These are phyloP conservation scores for Nothura maculosa DNA, from an alignment of 2,797 vertebrate genomes.

Conservation along the genomic window DNA sequence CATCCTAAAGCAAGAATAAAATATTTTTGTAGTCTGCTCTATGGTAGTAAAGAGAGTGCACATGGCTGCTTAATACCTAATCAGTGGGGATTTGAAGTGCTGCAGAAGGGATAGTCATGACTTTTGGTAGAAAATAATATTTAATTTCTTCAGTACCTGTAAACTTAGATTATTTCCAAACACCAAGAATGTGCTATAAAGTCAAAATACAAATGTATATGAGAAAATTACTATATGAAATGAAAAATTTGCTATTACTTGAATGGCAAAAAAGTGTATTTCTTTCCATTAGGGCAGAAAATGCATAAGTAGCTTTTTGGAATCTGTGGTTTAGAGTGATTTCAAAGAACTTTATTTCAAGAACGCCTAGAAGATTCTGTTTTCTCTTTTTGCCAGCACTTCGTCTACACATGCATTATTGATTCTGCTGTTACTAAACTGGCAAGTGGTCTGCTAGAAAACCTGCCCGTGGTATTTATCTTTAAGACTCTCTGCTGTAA, in stretches of 20 bases:
- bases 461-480: conserved; percentile 65
- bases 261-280: not conserved
- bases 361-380: not conserved
- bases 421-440: conserved; percentile 16
- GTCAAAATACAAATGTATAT: not conserved
- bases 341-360: not conserved
- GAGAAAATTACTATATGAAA: not conserved
- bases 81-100: not conserved
- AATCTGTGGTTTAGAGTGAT: not conserved
- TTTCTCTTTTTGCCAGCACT: not conserved
- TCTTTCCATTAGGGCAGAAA: not conserved
- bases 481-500: conserved; percentile 74
- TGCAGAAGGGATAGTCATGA: not conserved
- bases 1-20: not conserved
- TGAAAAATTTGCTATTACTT: not conserved
- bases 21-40: not conserved
- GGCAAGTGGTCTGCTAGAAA: conserved; percentile 54
- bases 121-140: not conserved
- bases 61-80: not conserved
- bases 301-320: not conserved
- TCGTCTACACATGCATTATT: not conserved
- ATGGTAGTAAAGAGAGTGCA: not conserved
- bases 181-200: not conserved
- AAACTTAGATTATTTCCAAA: not conserved
- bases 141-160: not conserved